Evolutionary conservation across 2,113 vertebrate species (phyloP).

Genomic region (Oncorhynchus keta): DNA sequence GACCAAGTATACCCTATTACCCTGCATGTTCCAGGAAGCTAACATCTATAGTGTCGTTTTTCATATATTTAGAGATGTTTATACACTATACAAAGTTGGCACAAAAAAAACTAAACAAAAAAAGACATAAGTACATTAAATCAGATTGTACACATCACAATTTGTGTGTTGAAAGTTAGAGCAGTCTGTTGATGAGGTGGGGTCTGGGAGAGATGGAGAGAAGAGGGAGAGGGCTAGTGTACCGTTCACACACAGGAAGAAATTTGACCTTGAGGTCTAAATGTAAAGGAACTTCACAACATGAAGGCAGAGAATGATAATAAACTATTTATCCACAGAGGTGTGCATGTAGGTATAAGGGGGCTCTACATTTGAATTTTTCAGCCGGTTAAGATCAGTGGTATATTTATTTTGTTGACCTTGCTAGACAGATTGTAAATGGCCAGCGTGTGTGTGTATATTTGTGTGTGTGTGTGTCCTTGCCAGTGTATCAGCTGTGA

Average conservation of each 20-base stretch:
- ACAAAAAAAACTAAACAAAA: conserved; percentile 60
- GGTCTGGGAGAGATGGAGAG: conserved; percentile 53
- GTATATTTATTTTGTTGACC: conserved; percentile 6
- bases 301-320: conserved; percentile 25
- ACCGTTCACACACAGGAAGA: conserved; percentile 50
- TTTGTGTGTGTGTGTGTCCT: conserved; percentile 9
- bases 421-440: conserved; percentile 33
- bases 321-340: conserved; percentile 6
- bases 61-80: conserved; percentile 81
- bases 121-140: conserved; percentile 76
- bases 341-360: conserved; percentile 29
- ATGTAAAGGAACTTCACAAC: background rate
- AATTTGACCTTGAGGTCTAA: background rate
- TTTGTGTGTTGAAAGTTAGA: conserved; percentile 70
- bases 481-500: conserved; percentile 44
- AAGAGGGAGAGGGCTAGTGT: conserved; percentile 58
- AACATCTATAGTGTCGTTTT: conserved; percentile 81
- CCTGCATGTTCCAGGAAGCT: conserved; percentile 74
- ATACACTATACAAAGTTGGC: conserved; percentile 85
- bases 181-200: conserved; percentile 68
- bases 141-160: conserved; percentile 77
- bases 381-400: conserved; percentile 34
- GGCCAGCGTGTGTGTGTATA: background rate
- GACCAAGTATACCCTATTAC: conserved; percentile 80
- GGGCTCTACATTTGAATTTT: conserved; percentile 26